These are phyloP conservation scores for Leptopilina clavipes DNA, from an alignment of 1,140 invertebrate species.

Conservation along the genomic window DNA sequence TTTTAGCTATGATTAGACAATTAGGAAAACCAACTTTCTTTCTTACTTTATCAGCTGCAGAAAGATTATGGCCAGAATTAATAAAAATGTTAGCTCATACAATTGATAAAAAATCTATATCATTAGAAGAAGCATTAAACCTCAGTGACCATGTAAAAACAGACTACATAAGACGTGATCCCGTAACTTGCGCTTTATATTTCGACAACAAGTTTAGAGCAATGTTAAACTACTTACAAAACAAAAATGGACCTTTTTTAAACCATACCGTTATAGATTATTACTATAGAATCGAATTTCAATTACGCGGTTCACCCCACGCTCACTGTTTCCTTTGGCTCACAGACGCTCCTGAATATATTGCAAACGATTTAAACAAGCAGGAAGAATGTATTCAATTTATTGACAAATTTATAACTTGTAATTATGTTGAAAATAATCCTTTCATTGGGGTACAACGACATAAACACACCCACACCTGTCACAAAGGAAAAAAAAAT, in stretches of 20 bases:
- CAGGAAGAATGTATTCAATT: not conserved
- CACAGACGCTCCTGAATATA: not conserved
- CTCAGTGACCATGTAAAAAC: not conserved
- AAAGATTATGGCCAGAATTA: not conserved
- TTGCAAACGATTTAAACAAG: not conserved
- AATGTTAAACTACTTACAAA: not conserved
- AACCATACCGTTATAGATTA: not conserved
- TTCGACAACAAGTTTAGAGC: no score
- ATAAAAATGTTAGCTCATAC: not conserved
- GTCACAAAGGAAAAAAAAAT: not conserved
- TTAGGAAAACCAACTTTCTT: not conserved
- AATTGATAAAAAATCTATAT: not conserved
- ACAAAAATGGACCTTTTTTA: not conserved
- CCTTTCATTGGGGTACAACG: not conserved
- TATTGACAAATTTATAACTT: not conserved
- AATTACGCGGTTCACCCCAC: not conserved
- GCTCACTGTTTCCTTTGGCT: not conserved
- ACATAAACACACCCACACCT: conserved; percentile 3
- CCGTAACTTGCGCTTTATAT: not conserved
- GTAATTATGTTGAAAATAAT: not conserved
- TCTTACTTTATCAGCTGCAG: not conserved
- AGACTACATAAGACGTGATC: not conserved
- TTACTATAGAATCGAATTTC: not conserved
- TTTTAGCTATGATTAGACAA: not conserved
- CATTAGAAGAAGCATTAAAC: conserved; percentile 1